Evolutionary conservation across 2,113 vertebrate species (phyloP).

Genomic region (Dinomys branickii): DNA sequence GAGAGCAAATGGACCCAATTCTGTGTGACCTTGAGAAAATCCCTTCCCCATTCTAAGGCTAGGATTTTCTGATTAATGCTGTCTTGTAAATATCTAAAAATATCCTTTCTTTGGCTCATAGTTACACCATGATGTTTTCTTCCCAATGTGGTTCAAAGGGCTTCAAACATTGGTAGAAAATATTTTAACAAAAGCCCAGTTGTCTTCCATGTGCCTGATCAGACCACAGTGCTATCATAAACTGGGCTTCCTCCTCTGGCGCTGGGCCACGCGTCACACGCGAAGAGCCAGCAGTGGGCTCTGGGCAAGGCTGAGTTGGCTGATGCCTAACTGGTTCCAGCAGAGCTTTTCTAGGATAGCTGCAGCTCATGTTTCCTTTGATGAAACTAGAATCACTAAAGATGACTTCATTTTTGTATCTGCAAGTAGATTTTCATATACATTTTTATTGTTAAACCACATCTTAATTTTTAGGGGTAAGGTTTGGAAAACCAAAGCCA

Average conservation of each 20-base stretch:
- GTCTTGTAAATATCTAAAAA: conserved; percentile 17
- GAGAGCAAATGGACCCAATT: background rate
- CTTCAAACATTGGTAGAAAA: background rate
- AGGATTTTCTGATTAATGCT: background rate
- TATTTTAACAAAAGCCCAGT: background rate
- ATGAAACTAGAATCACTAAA: background rate
- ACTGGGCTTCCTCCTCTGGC: background rate
- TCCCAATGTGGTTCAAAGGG: background rate
- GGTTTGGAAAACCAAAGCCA: background rate
- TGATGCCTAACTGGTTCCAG: fast-evolving
- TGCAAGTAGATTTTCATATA: background rate
- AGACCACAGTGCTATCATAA: background rate
- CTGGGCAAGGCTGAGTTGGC: background rate
- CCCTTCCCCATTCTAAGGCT: background rate
- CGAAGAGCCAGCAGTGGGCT: background rate
- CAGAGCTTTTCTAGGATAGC: background rate
- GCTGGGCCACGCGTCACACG: background rate
- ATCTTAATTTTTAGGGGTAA: background rate
- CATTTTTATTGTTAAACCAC: background rate
- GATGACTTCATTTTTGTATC: background rate
- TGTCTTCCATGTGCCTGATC: background rate
- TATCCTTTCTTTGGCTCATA: background rate
- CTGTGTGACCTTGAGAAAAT: background rate
- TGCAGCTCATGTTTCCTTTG: background rate
- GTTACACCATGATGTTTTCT: background rate